Percentiles rank a stretch among this genome's conserved stretches.
phyloP scores from a whole-genome alignment of 2,113 vertebrate species.

The Saccopteryx leptura region DNA sequence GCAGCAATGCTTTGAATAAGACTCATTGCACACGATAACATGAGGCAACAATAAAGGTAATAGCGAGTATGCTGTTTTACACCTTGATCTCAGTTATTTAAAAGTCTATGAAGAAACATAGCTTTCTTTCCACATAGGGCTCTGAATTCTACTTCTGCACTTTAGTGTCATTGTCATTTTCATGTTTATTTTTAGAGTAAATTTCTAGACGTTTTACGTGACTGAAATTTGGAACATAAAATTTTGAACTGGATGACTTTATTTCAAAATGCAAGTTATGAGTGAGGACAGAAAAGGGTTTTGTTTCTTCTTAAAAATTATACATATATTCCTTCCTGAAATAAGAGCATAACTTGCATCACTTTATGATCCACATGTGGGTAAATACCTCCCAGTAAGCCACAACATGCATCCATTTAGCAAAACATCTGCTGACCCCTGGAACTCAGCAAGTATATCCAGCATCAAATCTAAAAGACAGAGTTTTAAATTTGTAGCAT shows the following conservation, averaged over 20 bases:
- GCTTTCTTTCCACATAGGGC: background rate
- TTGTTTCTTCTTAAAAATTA: slow-evolving; percentile 44
- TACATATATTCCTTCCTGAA: background rate
- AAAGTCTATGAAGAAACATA: background rate
- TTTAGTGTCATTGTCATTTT: slow-evolving; percentile 26
- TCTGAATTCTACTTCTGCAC: background rate
- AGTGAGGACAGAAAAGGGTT: background rate
- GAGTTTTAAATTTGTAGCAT: background rate
- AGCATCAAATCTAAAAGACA: background rate
- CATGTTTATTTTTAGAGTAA: slow-evolving; percentile 64
- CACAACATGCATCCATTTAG: background rate
- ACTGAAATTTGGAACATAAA: slow-evolving; percentile 49
- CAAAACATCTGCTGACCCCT: slow-evolving; percentile 33
- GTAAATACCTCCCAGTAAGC: background rate
- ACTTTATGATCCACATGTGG: background rate
- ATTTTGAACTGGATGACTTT: slow-evolving; percentile 57
- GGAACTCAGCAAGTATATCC: slow-evolving; percentile 7
- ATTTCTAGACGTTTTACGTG: slow-evolving; percentile 47
- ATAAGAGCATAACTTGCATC: background rate
- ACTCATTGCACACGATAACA: background rate
- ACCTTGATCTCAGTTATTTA: background rate
- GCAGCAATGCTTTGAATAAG: background rate
- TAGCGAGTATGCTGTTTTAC: background rate
- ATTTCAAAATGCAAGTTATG: slow-evolving; percentile 59
- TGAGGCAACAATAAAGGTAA: background rate